These are phyloP conservation scores for Aporophyla nigra DNA, from an alignment of 2,888 invertebrate species.

Conservation along the genomic window DNA sequence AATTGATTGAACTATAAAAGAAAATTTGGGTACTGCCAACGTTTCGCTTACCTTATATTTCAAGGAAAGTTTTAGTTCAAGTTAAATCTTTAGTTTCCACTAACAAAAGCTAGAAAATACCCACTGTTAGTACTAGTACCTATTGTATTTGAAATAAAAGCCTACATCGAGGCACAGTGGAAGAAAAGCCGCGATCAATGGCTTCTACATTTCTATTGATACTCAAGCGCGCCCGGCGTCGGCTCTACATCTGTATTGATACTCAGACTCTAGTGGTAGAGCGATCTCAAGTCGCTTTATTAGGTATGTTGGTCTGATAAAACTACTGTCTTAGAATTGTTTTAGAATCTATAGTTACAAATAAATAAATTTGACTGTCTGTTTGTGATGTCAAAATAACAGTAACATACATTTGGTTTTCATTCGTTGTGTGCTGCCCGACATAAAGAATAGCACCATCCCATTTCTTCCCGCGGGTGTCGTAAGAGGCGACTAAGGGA, in stretches of 20 bases:
- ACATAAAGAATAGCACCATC: too few relatives aligned
- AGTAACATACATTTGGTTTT: too few relatives aligned
- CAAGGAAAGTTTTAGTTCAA: background rate
- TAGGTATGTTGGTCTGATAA: constrained; percentile 8
- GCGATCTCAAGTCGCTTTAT: constrained; percentile 29
- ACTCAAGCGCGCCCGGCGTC: constrained; percentile 19
- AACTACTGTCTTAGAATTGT: constrained; percentile 8
- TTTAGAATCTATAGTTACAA: background rate
- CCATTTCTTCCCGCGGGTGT: too few relatives aligned
- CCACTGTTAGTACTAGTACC: background rate
- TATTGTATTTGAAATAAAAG: constrained; percentile 43
- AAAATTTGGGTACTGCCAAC: background rate
- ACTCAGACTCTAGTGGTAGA: constrained; percentile 23
- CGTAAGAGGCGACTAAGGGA: too few relatives aligned
- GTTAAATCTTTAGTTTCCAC: background rate
- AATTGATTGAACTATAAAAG: background rate
- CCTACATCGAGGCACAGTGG: background rate
- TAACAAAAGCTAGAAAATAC: background rate
- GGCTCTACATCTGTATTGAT: constrained; percentile 22
- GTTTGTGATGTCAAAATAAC: too few relatives aligned
- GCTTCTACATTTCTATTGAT: constrained; percentile 39
- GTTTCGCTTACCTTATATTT: too few relatives aligned
- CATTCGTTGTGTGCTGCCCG: too few relatives aligned
- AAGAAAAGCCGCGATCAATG: constrained; percentile 27
- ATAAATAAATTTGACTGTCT: too few relatives aligned